Conservation (phyloP, 1,140 invertebrate genomes). For the Pseudomyrmex cubaensis region DNA sequence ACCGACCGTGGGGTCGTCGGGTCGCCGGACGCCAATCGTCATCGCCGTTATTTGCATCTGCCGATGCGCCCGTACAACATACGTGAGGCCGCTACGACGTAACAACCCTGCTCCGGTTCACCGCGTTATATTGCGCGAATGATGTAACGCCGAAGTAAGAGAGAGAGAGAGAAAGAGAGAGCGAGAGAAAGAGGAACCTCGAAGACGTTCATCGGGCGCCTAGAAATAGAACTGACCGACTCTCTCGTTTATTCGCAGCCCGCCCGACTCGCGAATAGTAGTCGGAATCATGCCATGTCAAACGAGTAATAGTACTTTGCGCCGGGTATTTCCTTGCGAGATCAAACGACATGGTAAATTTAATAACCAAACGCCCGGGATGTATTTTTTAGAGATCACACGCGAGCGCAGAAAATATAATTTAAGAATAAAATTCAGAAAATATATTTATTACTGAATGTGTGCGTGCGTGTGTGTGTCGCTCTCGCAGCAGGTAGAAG, state of each 20-base stretch:
- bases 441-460: slow-evolving; percentile 11
- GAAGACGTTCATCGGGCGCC: slow-evolving; percentile 18
- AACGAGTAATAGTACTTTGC: slow-evolving; percentile 8
- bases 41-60: slow-evolving; percentile 77
- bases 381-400: background rate
- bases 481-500: background rate
- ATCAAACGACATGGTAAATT: background rate
- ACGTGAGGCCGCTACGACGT: slow-evolving; percentile 8
- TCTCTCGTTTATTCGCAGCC: slow-evolving; percentile 62
- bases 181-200: background rate
- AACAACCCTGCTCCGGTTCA: slow-evolving; percentile 7
- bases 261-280: background rate
- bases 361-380: background rate
- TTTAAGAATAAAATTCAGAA: slow-evolving; percentile 5
- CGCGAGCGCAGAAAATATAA: background rate
- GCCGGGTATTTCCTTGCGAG: background rate
- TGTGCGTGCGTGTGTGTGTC: background rate
- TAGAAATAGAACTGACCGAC: slow-evolving; percentile 71
- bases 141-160: slow-evolving; percentile 37
- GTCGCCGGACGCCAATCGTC: slow-evolving; percentile 76
- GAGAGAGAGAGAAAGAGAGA: too few relatives aligned
- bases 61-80: slow-evolving; percentile 61
- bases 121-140: slow-evolving; percentile 45
- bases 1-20: slow-evolving; percentile 74
- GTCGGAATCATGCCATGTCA: background rate